These are phyloP conservation scores for Drosophila busckii DNA, from an alignment of 1,140 invertebrate genomes.

Conservation along the genomic window DNA sequence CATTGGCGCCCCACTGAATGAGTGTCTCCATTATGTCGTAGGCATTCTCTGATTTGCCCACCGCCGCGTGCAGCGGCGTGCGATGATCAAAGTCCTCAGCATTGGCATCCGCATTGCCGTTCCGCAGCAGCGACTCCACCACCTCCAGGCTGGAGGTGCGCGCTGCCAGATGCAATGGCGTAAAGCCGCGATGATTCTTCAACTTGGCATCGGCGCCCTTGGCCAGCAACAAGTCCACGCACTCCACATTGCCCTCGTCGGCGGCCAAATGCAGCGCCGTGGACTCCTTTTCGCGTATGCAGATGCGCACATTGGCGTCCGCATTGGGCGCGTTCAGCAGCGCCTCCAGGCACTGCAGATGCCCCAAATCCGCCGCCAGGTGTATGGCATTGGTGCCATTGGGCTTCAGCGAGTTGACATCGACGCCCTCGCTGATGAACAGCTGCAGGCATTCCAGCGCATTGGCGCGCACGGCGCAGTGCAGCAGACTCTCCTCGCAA, in stretches of 20 bases:
- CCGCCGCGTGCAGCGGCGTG: conserved; percentile 87
- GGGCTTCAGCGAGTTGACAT: conserved; percentile 84
- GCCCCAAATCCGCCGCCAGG: conserved; percentile 86
- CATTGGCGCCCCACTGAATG: conserved; percentile 88
- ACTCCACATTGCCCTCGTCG: conserved; percentile 87
- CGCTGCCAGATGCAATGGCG: conserved; percentile 87
- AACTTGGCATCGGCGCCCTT: conserved; percentile 85
- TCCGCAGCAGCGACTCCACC: conserved; percentile 86
- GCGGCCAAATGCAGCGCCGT: conserved; percentile 90
- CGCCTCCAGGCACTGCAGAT: conserved; percentile 84
- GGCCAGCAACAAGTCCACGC: conserved; percentile 85
- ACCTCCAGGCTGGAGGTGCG: conserved; percentile 87
- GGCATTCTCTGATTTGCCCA: conserved; percentile 86
- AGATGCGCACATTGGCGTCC: conserved; percentile 82
- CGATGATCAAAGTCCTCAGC: conserved; percentile 87
- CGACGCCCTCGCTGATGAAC: conserved; percentile 85
- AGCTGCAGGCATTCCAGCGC: conserved; percentile 86
- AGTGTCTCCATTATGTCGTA: conserved; percentile 88
- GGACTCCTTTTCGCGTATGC: conserved; percentile 84
- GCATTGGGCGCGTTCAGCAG: conserved; percentile 84
- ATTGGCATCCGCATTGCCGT: conserved; percentile 86
- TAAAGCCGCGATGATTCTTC: conserved; percentile 87
- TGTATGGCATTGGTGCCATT: conserved; percentile 88
- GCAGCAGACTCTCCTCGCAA: conserved; percentile 87
- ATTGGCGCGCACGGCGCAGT: conserved; percentile 87